Conservation (phyloP, 2,113 vertebrate species). For the Conger conger region DNA sequence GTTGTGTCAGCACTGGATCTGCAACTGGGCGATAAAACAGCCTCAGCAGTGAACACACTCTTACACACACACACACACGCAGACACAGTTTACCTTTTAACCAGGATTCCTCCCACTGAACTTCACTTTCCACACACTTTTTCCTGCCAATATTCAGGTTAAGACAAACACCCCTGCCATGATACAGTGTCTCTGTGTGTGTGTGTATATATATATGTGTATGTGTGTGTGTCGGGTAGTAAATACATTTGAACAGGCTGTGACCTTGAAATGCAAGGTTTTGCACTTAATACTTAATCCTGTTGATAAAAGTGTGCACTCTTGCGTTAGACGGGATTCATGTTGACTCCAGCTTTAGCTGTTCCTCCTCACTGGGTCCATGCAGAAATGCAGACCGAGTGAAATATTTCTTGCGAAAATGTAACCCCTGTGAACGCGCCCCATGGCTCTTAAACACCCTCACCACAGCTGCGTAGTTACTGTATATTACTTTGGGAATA, state of each 20-base stretch:
- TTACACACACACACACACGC: too few relatives aligned
- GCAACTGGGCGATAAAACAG: conserved; percentile 55
- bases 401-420: not conserved
- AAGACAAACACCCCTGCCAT: conserved; percentile 30
- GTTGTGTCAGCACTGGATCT: conserved; percentile 45
- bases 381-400: not conserved
- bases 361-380: not conserved
- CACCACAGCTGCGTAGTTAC: too few relatives aligned
- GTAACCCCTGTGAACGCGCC: not conserved
- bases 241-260: not conserved
- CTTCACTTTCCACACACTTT: conserved; percentile 31
- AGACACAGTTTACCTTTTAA: conserved; percentile 11
- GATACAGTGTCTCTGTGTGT: not conserved
- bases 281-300: not conserved
- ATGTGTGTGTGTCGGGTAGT: too few relatives aligned
- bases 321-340: not conserved
- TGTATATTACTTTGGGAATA: not conserved
- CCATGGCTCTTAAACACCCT: too few relatives aligned
- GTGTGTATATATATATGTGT: not conserved
- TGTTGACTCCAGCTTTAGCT: not conserved
- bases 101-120: conserved; percentile 43
- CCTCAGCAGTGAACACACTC: not conserved
- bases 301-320: not conserved
- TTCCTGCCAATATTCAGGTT: conserved; percentile 43
- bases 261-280: not conserved